phyloP scores from a whole-genome alignment of 2,888 invertebrate species.

The Antheraea assamensis region DNA sequence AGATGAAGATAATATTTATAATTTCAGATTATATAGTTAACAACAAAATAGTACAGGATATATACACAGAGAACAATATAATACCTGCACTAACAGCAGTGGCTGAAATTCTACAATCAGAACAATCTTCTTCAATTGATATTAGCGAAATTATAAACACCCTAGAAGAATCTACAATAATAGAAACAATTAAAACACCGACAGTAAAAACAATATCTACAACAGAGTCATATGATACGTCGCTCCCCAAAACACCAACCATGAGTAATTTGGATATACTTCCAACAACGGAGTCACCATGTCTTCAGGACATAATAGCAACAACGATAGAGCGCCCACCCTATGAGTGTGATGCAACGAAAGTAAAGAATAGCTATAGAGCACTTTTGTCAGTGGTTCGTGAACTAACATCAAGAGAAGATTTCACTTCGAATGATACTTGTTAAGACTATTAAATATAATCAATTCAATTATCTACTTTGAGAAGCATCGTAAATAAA shows the following conservation, averaged over 20 bases:
- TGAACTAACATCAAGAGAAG: not conserved
- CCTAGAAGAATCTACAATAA: not conserved
- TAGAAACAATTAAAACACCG: not conserved
- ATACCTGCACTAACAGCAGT: not conserved
- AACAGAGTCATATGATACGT: not conserved
- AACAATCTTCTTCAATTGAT: not conserved
- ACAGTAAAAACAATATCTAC: not conserved
- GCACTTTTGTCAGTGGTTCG: not conserved
- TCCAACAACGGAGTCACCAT: not conserved
- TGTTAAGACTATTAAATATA: not conserved
- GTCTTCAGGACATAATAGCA: not conserved
- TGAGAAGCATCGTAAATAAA: no score
- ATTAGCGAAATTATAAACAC: not conserved
- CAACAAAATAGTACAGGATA: not conserved
- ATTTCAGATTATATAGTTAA: not conserved
- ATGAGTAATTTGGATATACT: not conserved
- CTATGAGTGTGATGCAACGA: not conserved
- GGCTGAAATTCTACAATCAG: not conserved
- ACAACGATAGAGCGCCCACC: not conserved
- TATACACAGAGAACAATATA: not conserved
- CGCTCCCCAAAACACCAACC: not conserved
- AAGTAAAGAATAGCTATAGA: not conserved
- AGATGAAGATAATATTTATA: not conserved
- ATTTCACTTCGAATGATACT: not conserved
- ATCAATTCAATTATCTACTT: no score